Base-by-base conservation (phyloP, 2,888 invertebrate genomes). In the Chrysodeixis includens region DNA sequence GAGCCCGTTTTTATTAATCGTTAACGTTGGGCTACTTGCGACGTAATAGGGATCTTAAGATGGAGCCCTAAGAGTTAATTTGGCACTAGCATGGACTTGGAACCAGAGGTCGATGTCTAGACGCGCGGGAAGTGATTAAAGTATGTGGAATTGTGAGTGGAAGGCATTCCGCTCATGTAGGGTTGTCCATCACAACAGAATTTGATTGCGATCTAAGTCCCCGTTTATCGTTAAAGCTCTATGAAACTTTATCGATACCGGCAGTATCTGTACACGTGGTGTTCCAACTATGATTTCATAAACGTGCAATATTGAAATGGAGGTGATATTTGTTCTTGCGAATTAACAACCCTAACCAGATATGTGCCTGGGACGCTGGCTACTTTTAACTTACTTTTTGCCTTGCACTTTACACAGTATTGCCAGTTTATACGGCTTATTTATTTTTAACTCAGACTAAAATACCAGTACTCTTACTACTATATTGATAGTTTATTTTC, bases 1-100 rank as follows among this genome's bases (percentile, higher is more conserved):
- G 88, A 87, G 92, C 90, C 88, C 87, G 91, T 90, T 94, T 93
- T 94, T 93, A 93, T 92, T 87, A 86, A 87, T 89, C 88, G 89
- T 89, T 88, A 85, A 85, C 86, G 84, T 85, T 83, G 76, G 82
- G 74, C 71, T 74, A 77, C 83, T 82, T 72, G 75, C 83, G 82
- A 79, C 74, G 85, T 76, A 93, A 89, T 89, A 88, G 81, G 83
- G 86, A 89, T 90, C 92, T 92, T 93, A 90, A 71, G 83, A 69
- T 61, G 69, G 63, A 60, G 82, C 65, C 74, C 77, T 91, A 92
- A 90, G 93, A 89, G 79, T 86, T 86, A 81, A 81, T 89, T 92
- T 92, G 70, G 83, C 69, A 56, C 67, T 65, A 70, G 66, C 62
- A 56, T 63, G 63, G 73, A 70, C 57, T 71, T 72, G 75, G 73